These are phyloP conservation scores for Cantharis flavilabris DNA, from an alignment of 2,888 invertebrate species.

Conservation along the genomic window DNA sequence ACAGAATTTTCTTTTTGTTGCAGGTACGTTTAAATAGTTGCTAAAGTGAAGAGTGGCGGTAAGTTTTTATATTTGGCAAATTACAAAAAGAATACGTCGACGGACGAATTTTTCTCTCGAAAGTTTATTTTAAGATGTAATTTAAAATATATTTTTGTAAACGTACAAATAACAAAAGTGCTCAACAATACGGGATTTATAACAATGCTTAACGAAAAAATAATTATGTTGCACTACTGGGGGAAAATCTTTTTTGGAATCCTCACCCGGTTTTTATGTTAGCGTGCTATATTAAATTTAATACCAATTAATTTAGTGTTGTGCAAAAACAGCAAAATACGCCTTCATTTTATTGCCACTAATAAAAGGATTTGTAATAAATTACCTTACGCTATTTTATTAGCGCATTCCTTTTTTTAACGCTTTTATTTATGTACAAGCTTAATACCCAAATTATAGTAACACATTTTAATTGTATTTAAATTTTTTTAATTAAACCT, in stretches of 20 bases:
- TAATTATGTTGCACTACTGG: conserved; percentile 25
- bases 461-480: neutral
- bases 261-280: conserved; percentile 18
- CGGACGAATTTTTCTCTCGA: neutral
- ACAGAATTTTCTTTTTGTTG: neutral
- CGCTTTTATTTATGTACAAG: conserved; percentile 18
- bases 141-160: neutral
- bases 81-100: neutral
- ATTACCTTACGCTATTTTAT: conserved; percentile 21
- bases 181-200: neutral
- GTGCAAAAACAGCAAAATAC: conserved; percentile 24
- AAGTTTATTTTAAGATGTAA: neutral
- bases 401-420: conserved; percentile 12
- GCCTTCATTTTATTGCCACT: conserved; percentile 24
- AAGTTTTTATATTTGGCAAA: neutral
- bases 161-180: neutral
- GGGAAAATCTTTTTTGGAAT: conserved; percentile 20
- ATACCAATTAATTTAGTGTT: conserved; percentile 28
- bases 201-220: conserved; percentile 7
- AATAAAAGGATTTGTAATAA: conserved; percentile 27
- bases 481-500: neutral
- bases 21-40: neutral
- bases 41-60: neutral
- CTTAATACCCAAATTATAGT: conserved; percentile 6
- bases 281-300: conserved; percentile 25